Percentiles rank a stretch among this genome's conserved stretches.
These are phyloP conservation scores for Seriola dumerili DNA, from an alignment of 2,113 vertebrate genomes.

Conservation along the genomic window DNA sequence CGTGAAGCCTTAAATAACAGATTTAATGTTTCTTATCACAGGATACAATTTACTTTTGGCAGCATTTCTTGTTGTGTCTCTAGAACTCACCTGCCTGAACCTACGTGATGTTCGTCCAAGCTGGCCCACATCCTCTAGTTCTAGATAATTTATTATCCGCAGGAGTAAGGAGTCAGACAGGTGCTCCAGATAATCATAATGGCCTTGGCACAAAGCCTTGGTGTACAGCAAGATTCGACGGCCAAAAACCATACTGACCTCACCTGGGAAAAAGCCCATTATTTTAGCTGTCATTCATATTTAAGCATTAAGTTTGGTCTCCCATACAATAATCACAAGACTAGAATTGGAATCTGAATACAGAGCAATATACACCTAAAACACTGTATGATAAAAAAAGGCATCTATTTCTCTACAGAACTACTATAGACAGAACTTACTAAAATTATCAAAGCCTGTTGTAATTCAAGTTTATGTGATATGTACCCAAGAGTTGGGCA, in stretches of 20 bases:
- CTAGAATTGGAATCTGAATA: background rate
- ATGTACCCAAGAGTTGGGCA: no score
- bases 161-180: conserved; percentile 87
- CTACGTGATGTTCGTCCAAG: conserved; percentile 85
- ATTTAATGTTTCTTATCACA: background rate
- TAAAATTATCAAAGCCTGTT: background rate
- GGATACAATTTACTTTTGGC: background rate
- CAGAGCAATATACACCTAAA: background rate
- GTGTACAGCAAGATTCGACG: conserved; percentile 81
- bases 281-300: background rate
- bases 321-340: conserved; percentile 3
- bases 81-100: conserved; percentile 83
- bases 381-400: background rate
- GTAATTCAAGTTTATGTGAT: background rate
- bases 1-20: background rate
- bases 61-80: conserved; percentile 4
- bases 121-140: conserved; percentile 87
- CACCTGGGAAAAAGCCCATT: conserved; percentile 72
- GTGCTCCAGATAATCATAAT: conserved; percentile 86
- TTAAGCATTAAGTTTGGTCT: conserved; percentile 5
- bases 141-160: conserved; percentile 86
- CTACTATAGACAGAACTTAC: background rate
- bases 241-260: conserved; percentile 85
- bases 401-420: background rate
- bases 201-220: conserved; percentile 85